Evolutionary conservation across 2,797 vertebrate genomes (phyloP).

Genomic region (Sebastes glaucus): DNA sequence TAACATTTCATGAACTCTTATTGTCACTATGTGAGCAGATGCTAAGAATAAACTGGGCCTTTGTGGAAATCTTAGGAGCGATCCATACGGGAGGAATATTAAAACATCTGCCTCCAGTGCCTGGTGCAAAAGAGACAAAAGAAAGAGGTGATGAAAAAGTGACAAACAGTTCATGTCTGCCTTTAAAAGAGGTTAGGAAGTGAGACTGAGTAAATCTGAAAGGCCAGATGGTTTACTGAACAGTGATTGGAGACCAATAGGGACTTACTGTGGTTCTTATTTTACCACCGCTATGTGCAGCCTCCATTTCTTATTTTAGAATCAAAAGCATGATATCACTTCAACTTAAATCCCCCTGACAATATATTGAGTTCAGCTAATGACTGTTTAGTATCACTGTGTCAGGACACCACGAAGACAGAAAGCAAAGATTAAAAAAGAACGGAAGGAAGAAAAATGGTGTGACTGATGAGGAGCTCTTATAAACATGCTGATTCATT

Average conservation of each 20-base stretch:
- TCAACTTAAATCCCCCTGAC: slow-evolving; percentile 25
- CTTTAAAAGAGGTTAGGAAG: slow-evolving; percentile 10
- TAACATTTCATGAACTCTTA: slow-evolving; percentile 53
- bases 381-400: slow-evolving; percentile 45
- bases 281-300: background rate
- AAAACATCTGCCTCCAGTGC: slow-evolving; percentile 27
- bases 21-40: slow-evolving; percentile 44
- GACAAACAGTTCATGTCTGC: slow-evolving; percentile 32
- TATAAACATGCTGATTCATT: slow-evolving; percentile 75
- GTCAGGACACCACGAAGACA: slow-evolving; percentile 42
- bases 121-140: slow-evolving; percentile 22
- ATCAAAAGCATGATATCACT: slow-evolving; percentile 18
- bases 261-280: background rate
- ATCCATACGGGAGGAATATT: slow-evolving; percentile 44
- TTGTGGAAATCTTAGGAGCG: slow-evolving; percentile 33
- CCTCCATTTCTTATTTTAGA: slow-evolving; percentile 26
- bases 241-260: background rate
- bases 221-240: slow-evolving; percentile 17
- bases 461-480: slow-evolving; percentile 69
- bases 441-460: slow-evolving; percentile 34
- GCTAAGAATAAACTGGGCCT: slow-evolving; percentile 49
- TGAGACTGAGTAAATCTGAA: slow-evolving; percentile 5
- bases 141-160: slow-evolving; percentile 14
- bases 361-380: slow-evolving; percentile 43
- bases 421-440: slow-evolving; percentile 41